These are phyloP conservation scores for Umimayanthus chanpuru DNA, from an alignment of 92 coral and sea anemone species.

Conservation along the genomic window DNA sequence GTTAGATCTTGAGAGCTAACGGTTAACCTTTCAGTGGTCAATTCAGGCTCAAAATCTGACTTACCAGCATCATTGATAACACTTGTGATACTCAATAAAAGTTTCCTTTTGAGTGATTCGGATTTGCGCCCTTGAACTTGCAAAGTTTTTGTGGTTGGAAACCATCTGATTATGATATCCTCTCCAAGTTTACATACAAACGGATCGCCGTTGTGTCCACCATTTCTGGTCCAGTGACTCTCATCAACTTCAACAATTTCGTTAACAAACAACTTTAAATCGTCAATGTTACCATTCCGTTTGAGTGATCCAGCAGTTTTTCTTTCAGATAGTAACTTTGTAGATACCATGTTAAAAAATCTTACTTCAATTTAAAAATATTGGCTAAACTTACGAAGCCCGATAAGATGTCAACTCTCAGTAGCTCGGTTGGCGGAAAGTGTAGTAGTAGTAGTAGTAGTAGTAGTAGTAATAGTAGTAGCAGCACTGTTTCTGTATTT, in stretches of 20 bases:
- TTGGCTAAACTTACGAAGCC: background rate
- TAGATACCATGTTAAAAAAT: background rate
- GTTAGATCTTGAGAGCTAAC: conserved; percentile 2
- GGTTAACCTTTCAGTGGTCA: background rate
- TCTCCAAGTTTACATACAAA: conserved; percentile 29
- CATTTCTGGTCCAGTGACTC: background rate
- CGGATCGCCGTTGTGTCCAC: conserved; percentile 31
- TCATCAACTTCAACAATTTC: background rate
- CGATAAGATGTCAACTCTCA: too few species aligned
- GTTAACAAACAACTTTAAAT: conserved; percentile 13
- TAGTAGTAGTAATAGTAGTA: too few species aligned
- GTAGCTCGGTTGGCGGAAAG: too few species aligned
- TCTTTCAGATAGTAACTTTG: background rate
- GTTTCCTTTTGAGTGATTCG: conserved; percentile 17
- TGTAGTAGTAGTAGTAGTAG: too few species aligned
- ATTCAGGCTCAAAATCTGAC: conserved; percentile 1
- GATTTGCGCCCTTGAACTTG: conserved; percentile 20
- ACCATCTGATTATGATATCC: conserved; percentile 22
- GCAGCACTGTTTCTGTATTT: too few species aligned
- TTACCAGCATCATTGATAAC: background rate
- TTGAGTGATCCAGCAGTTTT: conserved; percentile 4
- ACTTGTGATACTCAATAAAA: conserved; percentile 8
- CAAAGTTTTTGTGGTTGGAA: conserved; percentile 19
- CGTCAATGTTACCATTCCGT: conserved; percentile 18
- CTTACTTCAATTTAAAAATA: background rate